phyloP scores from a whole-genome alignment of 2,888 invertebrate species.

The Cheiracanthium punctorium region DNA sequence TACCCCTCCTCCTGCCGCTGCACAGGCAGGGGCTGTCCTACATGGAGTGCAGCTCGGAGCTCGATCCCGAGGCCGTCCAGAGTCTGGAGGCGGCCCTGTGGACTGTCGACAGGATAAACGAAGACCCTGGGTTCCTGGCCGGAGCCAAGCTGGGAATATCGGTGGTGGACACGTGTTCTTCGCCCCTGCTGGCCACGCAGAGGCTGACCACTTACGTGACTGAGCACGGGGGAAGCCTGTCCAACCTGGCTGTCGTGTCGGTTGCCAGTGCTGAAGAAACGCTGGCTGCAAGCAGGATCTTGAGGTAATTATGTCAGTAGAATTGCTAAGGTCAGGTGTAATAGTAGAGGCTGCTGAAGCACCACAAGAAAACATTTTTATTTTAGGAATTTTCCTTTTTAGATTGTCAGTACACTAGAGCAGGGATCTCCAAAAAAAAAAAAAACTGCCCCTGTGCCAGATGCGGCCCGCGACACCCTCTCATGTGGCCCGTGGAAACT shows the following conservation, averaged over 20 bases:
- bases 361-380: too few species aligned
- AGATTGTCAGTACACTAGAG: too few species aligned
- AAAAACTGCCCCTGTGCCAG: too few species aligned
- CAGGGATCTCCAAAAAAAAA: too few species aligned
- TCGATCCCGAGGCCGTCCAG: constrained; percentile 74
- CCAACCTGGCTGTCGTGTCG: constrained; percentile 39
- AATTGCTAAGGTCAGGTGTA: too few species aligned
- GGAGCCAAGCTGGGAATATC: constrained; percentile 55
- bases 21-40: constrained; percentile 74
- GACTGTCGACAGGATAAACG: constrained; percentile 74
- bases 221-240: background rate
- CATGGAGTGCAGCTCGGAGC: constrained; percentile 73
- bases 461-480: too few species aligned
- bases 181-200: constrained; percentile 63
- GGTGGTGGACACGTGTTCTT: constrained; percentile 69
- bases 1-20: constrained; percentile 71
- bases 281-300: constrained; percentile 28
- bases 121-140: constrained; percentile 45
- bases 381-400: too few species aligned
- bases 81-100: constrained; percentile 76
- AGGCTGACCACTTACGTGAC: constrained; percentile 44
- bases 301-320: constrained; percentile 22
- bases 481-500: too few species aligned
- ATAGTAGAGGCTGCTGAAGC: too few species aligned
- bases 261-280: constrained; percentile 37